phyloP scores from a whole-genome alignment of 2,888 invertebrate species.

The Villa cingulata region DNA sequence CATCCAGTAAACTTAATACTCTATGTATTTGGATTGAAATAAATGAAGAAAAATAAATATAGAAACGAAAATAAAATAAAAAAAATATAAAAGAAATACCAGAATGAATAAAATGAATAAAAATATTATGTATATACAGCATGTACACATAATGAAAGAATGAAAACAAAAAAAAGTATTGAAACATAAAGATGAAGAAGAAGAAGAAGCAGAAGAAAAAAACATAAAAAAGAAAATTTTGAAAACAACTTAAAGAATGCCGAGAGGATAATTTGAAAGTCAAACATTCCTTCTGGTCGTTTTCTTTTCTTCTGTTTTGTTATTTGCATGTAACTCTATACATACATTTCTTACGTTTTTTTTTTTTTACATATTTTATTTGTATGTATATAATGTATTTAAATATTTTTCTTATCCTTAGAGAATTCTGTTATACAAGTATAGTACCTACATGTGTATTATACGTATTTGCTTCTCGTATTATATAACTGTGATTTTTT shows the following conservation, averaged over 20 bases:
- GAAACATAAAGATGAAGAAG: not conserved
- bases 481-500: no score
- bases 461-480: no score
- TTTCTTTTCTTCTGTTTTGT: constrained; percentile 8
- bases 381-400: not conserved
- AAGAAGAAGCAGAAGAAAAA: not conserved
- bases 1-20: no score
- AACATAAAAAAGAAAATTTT: not conserved
- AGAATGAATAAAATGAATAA: no score
- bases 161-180: not conserved
- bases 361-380: not conserved
- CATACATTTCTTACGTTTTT: constrained; percentile 1
- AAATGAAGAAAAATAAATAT: no score
- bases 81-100: not conserved
- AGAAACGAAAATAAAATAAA: no score
- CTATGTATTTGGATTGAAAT: no score
- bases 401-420: not conserved
- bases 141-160: no score
- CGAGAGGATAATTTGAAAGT: constrained; percentile 18
- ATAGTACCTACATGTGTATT: no score
- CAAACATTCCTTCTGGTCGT: constrained; percentile 16
- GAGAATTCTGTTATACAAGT: not conserved
- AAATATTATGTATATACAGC: no score
- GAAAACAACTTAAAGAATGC: not conserved
- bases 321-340: constrained; percentile 7